Base-by-base conservation (phyloP, 2,113 vertebrate species). In the Epinephelus cyanopodus region DNA sequence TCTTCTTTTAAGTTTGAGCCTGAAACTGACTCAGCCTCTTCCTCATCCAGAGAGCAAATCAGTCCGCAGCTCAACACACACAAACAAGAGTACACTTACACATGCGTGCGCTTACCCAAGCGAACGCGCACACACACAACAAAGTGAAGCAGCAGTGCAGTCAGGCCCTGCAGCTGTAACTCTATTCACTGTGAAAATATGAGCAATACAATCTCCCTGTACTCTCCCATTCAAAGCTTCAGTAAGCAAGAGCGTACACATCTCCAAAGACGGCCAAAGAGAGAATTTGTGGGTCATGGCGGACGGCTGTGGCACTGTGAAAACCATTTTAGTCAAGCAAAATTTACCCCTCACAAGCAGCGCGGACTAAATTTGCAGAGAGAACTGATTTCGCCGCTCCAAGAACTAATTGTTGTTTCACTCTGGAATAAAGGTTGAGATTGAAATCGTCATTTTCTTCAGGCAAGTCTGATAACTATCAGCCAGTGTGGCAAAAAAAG, bases 161-260 rank as follows among this genome's bases (percentile, higher is more conserved):
- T 61, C 42, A 52, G 71, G 80, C 85, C 84, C 78, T 79, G 78
- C 88, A 91, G 86, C 90, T 91, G 86, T 81, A 87, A 76, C 70
- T 84, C 69, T 84, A 87, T 80, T 87, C 87, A 88, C 84, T 77
- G 77, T 77, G 77, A 85, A 86, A 90, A 87, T 81, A 82, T 77
- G 72, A 83, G 66, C 54, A 81, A 67, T 48, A 78, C 69, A 82
- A 65, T 79, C 68, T 54, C 70, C 75, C 68, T 81, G 39, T 75
- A 58, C 80, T 76, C 64, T 77, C 50, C 76, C 72, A 74, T 87
- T 87, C 73, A 82, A 79, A 77, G 71, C 63, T 73, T 45, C 54
- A 67, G 42, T 66, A 84, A 69, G 64, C 71, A 72, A 48, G 60
- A 83, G 62, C 19, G 64, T 27, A 73, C 71, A 85, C 72, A 63